A percentile compares a stretch with the other conserved stretches of the same genome.
Evolutionary conservation across 92 coral and sea anemone species (phyloP).

Genomic region (Paramuricea clavata): DNA sequence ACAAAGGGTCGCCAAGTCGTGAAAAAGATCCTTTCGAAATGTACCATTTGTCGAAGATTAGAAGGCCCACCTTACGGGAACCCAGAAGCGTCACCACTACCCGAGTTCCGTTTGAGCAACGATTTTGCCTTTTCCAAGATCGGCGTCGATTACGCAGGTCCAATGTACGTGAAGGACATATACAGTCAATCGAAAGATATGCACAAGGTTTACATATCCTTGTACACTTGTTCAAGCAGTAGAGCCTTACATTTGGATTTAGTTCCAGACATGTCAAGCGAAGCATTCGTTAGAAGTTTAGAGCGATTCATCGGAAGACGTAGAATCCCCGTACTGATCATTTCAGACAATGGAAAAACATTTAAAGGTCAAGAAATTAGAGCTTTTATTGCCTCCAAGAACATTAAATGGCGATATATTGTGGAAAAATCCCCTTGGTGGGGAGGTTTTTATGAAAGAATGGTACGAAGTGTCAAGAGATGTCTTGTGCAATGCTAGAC

Average conservation of each 20-base stretch:
- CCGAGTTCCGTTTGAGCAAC: conserved; percentile 35
- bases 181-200: conserved; percentile 1
- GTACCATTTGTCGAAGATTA: conserved; percentile 39
- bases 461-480: no score
- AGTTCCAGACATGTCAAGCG: conserved; percentile 9
- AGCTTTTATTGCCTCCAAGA: background rate
- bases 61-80: conserved; percentile 32
- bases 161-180: conserved; percentile 25
- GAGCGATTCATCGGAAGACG: conserved; percentile 12
- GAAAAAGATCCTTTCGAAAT: conserved; percentile 35
- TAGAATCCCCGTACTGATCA: background rate
- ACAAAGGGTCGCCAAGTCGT: conserved; percentile 52
- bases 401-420: conserved; percentile 47
- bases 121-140: conserved; percentile 36
- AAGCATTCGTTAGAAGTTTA: conserved; percentile 1
- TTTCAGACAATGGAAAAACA: conserved; percentile 7
- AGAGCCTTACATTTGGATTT: background rate
- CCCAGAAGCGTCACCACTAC: conserved; percentile 33
- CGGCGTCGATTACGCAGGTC: conserved; percentile 43
- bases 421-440: conserved; percentile 63
- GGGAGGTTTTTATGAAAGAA: conserved; percentile 56
- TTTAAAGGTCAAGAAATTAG: background rate
- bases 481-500: no score
- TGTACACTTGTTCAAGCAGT: conserved; percentile 22
- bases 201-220: conserved; percentile 22